phyloP scores from a whole-genome alignment of 1,140 invertebrate genomes.

The Drosophila subobscura region DNA sequence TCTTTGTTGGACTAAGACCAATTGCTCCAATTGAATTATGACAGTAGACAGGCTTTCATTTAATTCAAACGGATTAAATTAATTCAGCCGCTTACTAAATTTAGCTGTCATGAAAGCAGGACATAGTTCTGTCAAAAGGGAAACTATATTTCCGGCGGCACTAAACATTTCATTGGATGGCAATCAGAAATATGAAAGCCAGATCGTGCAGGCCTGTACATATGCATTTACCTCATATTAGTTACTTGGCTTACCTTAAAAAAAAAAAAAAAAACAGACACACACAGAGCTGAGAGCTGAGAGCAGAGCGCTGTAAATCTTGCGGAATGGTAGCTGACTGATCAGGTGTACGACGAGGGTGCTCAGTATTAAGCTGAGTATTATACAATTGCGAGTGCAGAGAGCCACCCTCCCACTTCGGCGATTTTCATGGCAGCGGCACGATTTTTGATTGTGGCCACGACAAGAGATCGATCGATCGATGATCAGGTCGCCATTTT shows the following conservation, averaged over 20 bases:
- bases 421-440: slow-evolving; percentile 76
- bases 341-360: slow-evolving; percentile 57
- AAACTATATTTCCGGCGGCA: slow-evolving; percentile 7
- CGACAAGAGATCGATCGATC: slow-evolving; percentile 62
- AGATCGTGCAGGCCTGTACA: slow-evolving; percentile 36
- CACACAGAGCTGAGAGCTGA: slow-evolving; percentile 33
- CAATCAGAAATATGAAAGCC: slow-evolving; percentile 26
- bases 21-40: slow-evolving; percentile 49
- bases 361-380: slow-evolving; percentile 2
- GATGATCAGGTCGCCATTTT: slow-evolving; percentile 77
- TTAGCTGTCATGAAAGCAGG: slow-evolving; percentile 24
- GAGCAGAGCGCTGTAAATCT: slow-evolving; percentile 47
- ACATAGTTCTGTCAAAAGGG: not conserved
- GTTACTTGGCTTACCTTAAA: not conserved
- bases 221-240: slow-evolving; percentile 1
- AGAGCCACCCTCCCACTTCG: slow-evolving; percentile 61
- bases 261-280: not conserved
- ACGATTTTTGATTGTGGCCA: slow-evolving; percentile 75
- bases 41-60: slow-evolving; percentile 30
- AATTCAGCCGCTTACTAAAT: slow-evolving; percentile 15
- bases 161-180: slow-evolving; percentile 2
- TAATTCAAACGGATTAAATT: slow-evolving; percentile 29
- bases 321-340: slow-evolving; percentile 63
- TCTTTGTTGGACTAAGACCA: slow-evolving; percentile 23
- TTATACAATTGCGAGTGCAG: slow-evolving; percentile 77